These are phyloP conservation scores for Antheraea mylitta DNA, from an alignment of 1,140 invertebrate genomes.

Conservation along the genomic window DNA sequence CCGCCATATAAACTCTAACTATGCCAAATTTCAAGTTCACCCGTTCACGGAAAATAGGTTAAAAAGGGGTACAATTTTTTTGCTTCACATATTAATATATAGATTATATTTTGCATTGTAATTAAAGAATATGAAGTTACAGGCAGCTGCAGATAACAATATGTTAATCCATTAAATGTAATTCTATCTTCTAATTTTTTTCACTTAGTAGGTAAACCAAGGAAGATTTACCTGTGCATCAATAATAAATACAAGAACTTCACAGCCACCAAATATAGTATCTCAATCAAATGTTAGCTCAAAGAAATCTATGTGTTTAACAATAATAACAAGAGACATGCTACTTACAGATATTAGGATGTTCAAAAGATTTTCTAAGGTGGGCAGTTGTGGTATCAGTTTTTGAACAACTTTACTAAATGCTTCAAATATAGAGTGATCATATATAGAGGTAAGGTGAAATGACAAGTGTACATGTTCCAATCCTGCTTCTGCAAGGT, in stretches of 20 bases:
- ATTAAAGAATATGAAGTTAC: too few species aligned
- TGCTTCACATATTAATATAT: too few species aligned
- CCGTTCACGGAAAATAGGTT: too few species aligned
- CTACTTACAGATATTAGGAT: slow-evolving; percentile 97
- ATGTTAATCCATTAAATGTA: too few species aligned
- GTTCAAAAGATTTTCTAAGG: slow-evolving; percentile 98
- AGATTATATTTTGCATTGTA: too few species aligned
- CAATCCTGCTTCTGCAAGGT: slow-evolving; percentile 92
- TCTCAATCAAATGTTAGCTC: slow-evolving; percentile 97
- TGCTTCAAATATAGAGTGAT: slow-evolving; percentile 99
- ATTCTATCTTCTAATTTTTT: too few species aligned
- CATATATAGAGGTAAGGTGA: slow-evolving; percentile 99
- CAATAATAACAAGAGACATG: too few species aligned
- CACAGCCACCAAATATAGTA: slow-evolving; percentile 96
- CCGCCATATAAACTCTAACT: too few species aligned
- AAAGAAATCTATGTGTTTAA: slow-evolving; percentile 98
- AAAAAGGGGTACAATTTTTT: too few species aligned
- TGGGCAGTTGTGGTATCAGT: slow-evolving; percentile 97
- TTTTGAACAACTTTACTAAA: slow-evolving; percentile 99
- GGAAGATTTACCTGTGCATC: slow-evolving; percentile 91
- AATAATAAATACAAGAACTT: slow-evolving; percentile 98
- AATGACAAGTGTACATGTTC: slow-evolving; percentile 95
- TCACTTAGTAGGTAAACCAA: too few species aligned
- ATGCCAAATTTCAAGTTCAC: too few species aligned
- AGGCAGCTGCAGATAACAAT: too few species aligned